Evolutionary conservation across 2,113 vertebrate genomes (phyloP).

Genomic region (Mugil cephalus): DNA sequence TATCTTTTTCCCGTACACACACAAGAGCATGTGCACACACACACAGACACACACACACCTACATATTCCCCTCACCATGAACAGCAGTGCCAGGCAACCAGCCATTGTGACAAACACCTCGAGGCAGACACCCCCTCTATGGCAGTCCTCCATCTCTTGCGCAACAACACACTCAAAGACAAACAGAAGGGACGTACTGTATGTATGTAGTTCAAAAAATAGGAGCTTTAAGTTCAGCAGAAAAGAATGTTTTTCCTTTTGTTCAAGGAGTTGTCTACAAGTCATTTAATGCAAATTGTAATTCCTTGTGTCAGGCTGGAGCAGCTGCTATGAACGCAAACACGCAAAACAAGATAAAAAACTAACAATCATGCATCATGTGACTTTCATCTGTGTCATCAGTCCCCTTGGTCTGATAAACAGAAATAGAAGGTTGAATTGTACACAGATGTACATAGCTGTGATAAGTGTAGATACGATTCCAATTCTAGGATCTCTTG

Average conservation of each 20-base stretch:
- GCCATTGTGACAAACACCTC: conserved; percentile 64
- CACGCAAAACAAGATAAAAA: not conserved
- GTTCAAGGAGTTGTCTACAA: not conserved
- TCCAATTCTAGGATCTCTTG: conserved; percentile 43
- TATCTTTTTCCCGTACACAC: conserved; percentile 15
- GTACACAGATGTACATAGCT: conserved; percentile 4
- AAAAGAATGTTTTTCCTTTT: conserved; percentile 1
- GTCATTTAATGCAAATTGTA: conserved; percentile 9
- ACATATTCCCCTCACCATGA: conserved; percentile 29
- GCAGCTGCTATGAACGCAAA: not conserved
- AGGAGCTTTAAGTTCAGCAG: conserved; percentile 1
- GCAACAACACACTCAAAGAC: conserved; percentile 22
- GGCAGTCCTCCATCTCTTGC: conserved; percentile 60
- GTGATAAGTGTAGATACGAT: conserved; percentile 24
- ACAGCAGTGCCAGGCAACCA: conserved; percentile 50
- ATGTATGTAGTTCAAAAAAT: conserved; percentile 22
- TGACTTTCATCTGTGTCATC: conserved; percentile 43
- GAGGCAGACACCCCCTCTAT: conserved; percentile 62
- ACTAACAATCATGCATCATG: not conserved
- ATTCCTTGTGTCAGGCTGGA: not conserved
- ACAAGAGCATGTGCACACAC: not conserved
- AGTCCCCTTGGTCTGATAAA: conserved; percentile 31
- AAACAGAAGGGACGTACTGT: conserved; percentile 28
- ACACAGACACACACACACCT: conserved; percentile 13
- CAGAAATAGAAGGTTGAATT: conserved; percentile 34